Percentiles rank a stretch among this genome's conserved stretches.
Conservation (phyloP, 2,797 vertebrate species). For the Hypotaenidia okinawae region DNA sequence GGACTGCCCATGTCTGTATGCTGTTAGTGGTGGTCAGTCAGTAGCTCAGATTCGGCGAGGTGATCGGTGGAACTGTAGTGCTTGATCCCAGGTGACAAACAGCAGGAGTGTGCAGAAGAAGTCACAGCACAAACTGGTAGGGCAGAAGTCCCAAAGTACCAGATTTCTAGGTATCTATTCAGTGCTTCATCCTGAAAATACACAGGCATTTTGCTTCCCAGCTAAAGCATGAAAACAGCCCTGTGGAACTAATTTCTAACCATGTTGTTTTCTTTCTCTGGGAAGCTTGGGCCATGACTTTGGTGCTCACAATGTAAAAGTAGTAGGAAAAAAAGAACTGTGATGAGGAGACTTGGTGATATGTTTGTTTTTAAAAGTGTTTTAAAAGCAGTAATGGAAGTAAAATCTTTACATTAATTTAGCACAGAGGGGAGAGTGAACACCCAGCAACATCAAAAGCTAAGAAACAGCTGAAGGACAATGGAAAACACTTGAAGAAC, state of each 20-base stretch:
- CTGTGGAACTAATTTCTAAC: neutral
- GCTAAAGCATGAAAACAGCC: neutral
- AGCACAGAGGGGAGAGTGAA: neutral
- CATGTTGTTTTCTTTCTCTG: neutral
- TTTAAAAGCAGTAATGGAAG: neutral
- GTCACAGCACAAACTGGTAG: neutral
- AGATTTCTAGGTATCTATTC: neutral
- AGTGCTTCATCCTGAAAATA: neutral
- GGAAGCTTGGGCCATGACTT: neutral
- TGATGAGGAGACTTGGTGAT: neutral
- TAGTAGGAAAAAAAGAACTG: neutral
- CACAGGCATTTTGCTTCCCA: neutral
- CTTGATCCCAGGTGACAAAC: neutral
- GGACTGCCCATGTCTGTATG: neutral
- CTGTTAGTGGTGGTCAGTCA: neutral
- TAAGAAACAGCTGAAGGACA: slow-evolving; percentile 17
- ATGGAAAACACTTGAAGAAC: slow-evolving; percentile 38
- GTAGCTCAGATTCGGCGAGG: neutral
- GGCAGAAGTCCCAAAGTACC: neutral
- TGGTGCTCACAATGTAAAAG: neutral
- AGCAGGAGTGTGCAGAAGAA: neutral
- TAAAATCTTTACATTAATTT: neutral
- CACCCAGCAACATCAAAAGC: neutral
- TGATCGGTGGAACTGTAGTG: neutral
- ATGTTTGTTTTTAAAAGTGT: neutral